Conservation (phyloP, 1,140 invertebrate genomes). For the Monomorium pharaonis region DNA sequence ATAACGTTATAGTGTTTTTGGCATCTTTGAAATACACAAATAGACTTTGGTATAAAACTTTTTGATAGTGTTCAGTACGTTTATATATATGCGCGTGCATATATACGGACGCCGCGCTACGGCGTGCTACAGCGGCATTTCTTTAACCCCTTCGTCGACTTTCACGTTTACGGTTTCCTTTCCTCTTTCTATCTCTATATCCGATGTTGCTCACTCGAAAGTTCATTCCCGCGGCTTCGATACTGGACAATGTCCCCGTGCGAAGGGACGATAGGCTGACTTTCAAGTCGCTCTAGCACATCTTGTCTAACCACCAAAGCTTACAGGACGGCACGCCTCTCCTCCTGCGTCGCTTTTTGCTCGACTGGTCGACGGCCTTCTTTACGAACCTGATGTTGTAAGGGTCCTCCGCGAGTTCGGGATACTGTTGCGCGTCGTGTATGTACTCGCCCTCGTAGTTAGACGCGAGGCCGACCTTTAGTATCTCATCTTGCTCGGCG, state of each 20-base stretch:
- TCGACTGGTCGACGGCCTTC: constrained; percentile 88
- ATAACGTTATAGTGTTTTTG: constrained; percentile 86
- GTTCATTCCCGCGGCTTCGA: constrained; percentile 56
- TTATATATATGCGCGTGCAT: constrained; percentile 41
- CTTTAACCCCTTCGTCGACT: neutral
- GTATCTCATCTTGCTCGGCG: constrained; percentile 94
- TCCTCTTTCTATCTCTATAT: neutral
- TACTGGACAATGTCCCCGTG: constrained; percentile 63
- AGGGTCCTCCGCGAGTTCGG: constrained; percentile 97
- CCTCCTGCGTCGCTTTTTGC: constrained; percentile 88
- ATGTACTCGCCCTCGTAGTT: constrained; percentile 96
- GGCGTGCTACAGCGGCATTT: constrained; percentile 7
- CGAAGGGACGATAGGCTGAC: constrained; percentile 42
- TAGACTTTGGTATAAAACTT: constrained; percentile 88
- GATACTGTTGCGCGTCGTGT: constrained; percentile 94
- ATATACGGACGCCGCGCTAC: constrained; percentile 51
- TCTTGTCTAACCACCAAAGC: constrained; percentile 85
- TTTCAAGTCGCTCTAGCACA: constrained; percentile 82
- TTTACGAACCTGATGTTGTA: constrained; percentile 96
- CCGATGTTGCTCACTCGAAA: constrained; percentile 47
- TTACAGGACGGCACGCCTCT: constrained; percentile 82
- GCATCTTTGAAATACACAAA: constrained; percentile 89
- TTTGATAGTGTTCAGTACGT: constrained; percentile 80
- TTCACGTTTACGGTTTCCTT: neutral
- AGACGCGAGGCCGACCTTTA: constrained; percentile 92